phyloP scores from a whole-genome alignment of 2,888 invertebrate genomes.

The Scotopteryx bipunctaria region DNA sequence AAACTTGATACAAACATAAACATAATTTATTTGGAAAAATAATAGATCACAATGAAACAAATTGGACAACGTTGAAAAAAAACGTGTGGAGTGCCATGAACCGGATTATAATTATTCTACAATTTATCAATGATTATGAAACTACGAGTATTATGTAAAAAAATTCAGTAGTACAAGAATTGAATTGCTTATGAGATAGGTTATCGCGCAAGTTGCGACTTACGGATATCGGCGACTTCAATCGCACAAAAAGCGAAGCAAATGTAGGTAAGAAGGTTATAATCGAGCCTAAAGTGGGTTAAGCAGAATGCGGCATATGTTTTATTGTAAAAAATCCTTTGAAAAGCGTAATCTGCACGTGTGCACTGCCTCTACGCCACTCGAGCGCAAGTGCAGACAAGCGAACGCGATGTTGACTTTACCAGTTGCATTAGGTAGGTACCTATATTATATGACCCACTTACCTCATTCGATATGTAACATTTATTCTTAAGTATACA shows the following conservation, averaged over 20 bases:
- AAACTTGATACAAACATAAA: too few species aligned
- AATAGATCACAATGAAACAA: too few species aligned
- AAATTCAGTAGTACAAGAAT: background rate
- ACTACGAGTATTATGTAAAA: too few species aligned
- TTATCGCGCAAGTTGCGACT: constrained; percentile 41
- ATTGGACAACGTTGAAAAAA: too few species aligned
- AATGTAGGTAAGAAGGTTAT: constrained; percentile 83
- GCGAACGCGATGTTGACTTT: constrained; percentile 16
- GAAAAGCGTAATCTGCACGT: constrained; percentile 75
- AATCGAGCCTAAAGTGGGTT: constrained; percentile 81
- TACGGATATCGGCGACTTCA: constrained; percentile 58
- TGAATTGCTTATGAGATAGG: background rate
- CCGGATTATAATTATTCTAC: too few species aligned
- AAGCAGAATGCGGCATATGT: constrained; percentile 82
- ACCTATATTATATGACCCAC: background rate
- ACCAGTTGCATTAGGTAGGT: background rate
- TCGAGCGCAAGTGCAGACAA: constrained; percentile 61
- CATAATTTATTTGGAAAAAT: too few species aligned
- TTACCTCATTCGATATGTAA: too few species aligned
- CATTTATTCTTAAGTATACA: too few species aligned
- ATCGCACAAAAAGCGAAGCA: constrained; percentile 71
- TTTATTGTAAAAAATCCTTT: constrained; percentile 80
- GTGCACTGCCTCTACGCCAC: constrained; percentile 51
- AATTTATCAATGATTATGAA: too few species aligned
- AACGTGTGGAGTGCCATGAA: too few species aligned